A percentile compares a stretch with the other conserved stretches of the same genome.
Conservation (phyloP, 2,113 vertebrate genomes). For the Amazona guildingii region DNA sequence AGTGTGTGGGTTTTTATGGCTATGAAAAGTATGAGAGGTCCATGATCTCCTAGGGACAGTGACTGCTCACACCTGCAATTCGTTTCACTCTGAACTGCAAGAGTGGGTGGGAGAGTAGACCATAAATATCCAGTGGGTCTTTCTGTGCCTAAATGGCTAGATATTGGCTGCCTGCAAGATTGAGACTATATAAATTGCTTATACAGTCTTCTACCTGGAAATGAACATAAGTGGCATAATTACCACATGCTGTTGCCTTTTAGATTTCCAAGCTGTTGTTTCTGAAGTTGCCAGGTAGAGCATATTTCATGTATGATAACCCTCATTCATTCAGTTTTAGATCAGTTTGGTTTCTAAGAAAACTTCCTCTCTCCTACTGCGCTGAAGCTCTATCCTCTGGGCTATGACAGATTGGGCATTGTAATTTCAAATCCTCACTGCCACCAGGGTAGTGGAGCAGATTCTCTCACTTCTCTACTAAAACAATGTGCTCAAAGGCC, state of each 20-base stretch:
- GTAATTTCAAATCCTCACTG: not conserved
- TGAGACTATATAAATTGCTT: not conserved
- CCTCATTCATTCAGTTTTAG: not conserved
- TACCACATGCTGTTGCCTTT: not conserved
- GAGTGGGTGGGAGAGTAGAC: not conserved
- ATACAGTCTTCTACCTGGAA: not conserved
- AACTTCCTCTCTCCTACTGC: not conserved
- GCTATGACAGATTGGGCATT: not conserved
- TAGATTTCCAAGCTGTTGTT: constrained; percentile 2
- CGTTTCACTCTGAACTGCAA: not conserved
- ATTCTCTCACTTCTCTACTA: not conserved
- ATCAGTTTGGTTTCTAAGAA: not conserved
- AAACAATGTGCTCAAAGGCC: not conserved
- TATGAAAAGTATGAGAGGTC: not conserved
- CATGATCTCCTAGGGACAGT: not conserved
- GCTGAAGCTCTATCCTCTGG: not conserved
- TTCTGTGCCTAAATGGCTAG: not conserved
- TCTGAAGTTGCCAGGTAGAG: not conserved
- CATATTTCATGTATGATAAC: not conserved
- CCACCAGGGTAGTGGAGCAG: not conserved
- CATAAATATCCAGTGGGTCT: not conserved
- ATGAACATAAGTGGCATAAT: not conserved
- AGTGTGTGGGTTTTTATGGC: not conserved
- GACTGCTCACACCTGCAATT: not conserved
- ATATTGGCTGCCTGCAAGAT: not conserved